phyloP scores from a whole-genome alignment of 2,888 invertebrate genomes.

The Nomada flava region DNA sequence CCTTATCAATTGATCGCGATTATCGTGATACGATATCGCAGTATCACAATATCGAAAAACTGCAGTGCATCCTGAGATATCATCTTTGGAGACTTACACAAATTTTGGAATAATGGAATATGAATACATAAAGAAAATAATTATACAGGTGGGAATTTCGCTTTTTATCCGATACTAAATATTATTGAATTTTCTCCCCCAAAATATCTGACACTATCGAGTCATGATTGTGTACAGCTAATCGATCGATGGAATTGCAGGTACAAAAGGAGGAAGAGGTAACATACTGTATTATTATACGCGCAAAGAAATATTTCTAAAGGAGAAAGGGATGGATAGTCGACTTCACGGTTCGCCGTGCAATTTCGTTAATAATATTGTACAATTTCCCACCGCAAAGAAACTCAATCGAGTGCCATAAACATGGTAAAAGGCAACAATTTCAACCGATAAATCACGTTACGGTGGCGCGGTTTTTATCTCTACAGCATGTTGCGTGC shows the following conservation, averaged over 20 bases:
- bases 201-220: neutral
- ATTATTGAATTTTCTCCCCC: neutral
- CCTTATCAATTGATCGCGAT: neutral
- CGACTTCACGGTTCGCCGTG: slow-evolving; percentile 9
- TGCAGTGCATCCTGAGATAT: neutral
- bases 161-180: slow-evolving; percentile 7
- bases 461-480: neutral
- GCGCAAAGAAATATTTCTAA: neutral
- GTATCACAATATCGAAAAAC: neutral
- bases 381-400: neutral
- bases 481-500: neutral
- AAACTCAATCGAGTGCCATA: neutral
- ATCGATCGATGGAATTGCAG: neutral
- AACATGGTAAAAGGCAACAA: slow-evolving; percentile 1
- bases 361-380: slow-evolving; percentile 19
- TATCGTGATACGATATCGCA: no score
- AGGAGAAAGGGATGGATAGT: slow-evolving; percentile 26
- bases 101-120: no score
- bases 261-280: neutral
- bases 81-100: neutral
- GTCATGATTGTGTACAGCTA: neutral
- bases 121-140: slow-evolving; percentile 9
- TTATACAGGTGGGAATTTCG: slow-evolving; percentile 12
- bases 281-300: neutral
- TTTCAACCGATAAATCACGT: neutral